phyloP scores from a whole-genome alignment of 2,888 invertebrate genomes.

The Ectemnius lituratus region DNA sequence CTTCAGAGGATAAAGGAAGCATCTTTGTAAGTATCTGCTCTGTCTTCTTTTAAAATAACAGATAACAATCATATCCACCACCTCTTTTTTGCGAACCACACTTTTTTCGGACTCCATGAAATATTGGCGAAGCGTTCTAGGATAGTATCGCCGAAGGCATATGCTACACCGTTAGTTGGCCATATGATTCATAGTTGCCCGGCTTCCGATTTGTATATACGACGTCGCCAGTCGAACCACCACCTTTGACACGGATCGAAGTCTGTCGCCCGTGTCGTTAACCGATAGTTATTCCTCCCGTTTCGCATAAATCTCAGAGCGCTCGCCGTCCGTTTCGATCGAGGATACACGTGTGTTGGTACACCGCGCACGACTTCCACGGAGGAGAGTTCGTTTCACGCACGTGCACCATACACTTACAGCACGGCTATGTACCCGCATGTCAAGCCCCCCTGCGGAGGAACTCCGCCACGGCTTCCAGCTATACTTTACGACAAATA shows the following conservation, averaged over 20 bases:
- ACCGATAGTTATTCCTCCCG: constrained; percentile 52
- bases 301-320: constrained; percentile 46
- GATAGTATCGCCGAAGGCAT: not conserved
- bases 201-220: constrained; percentile 2
- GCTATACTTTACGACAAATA: constrained; percentile 58
- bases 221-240: not conserved
- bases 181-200: not conserved
- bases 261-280: constrained; percentile 47
- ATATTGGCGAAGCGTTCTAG: not conserved
- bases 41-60: not conserved
- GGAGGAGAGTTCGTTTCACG: not conserved
- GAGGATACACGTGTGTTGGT: constrained; percentile 2
- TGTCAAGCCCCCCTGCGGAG: constrained; percentile 49
- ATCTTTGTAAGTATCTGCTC: constrained; percentile 77
- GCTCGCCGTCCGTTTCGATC: constrained; percentile 35
- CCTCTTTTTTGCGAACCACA: not conserved
- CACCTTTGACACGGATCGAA: constrained; percentile 21
- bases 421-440: constrained; percentile 32
- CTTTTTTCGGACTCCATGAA: not conserved
- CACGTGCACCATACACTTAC: constrained; percentile 17
- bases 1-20: constrained; percentile 80
- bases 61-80: not conserved
- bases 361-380: constrained; percentile 29
- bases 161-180: not conserved
- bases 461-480: constrained; percentile 35